Evolutionary conservation across 2,113 vertebrate genomes (phyloP).

Genomic region (Leucopternis melanops): DNA sequence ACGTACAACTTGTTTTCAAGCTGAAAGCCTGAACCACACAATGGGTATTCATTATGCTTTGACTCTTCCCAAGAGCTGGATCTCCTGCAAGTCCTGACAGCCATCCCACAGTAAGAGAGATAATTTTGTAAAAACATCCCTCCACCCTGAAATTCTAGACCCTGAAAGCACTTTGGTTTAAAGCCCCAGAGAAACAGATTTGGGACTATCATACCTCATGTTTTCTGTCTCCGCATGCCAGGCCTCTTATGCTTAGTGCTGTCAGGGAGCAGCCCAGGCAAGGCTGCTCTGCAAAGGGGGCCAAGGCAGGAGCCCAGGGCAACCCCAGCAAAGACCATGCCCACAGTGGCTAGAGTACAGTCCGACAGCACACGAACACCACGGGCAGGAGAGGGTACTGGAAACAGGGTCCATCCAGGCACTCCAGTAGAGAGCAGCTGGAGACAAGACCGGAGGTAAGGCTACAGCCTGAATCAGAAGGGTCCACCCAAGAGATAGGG

Average conservation of each 20-base stretch:
- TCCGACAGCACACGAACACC: not conserved
- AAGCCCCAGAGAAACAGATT: not conserved
- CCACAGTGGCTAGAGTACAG: not conserved
- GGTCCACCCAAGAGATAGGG: not conserved
- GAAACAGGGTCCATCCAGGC: not conserved
- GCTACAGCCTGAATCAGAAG: not conserved
- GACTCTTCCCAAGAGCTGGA: not conserved
- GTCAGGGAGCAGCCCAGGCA: not conserved
- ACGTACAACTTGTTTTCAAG: not conserved
- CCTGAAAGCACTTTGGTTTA: not conserved
- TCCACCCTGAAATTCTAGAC: not conserved
- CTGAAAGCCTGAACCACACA: not conserved
- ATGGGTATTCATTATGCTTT: not conserved
- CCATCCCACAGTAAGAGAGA: not conserved
- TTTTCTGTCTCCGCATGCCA: not conserved
- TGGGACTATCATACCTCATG: not conserved
- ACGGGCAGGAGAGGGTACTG: not conserved
- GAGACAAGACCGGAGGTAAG: not conserved
- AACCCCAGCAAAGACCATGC: not conserved
- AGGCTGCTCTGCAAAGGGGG: not conserved
- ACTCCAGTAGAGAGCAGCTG: not conserved
- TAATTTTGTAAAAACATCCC: not conserved
- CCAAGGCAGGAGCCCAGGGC: not conserved
- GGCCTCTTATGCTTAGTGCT: rapidly evolving
- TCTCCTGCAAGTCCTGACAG: not conserved